A percentile compares a stretch with the other conserved stretches of the same genome.
These are phyloP conservation scores for Oreochromis tanganicae DNA, from an alignment of 2,113 vertebrate species.

Conservation along the genomic window DNA sequence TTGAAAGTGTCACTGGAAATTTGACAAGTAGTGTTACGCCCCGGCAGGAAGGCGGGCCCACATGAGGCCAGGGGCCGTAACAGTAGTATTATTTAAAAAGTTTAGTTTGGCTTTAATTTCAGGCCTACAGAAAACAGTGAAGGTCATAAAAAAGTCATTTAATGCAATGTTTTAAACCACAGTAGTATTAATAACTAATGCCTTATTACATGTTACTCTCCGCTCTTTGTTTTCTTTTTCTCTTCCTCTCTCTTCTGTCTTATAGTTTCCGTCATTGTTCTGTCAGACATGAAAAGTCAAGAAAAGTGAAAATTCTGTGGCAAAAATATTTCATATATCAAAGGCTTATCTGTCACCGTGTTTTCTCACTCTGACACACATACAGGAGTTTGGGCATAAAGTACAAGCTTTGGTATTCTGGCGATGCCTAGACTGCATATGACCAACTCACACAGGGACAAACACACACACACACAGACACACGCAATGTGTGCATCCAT, in stretches of 20 bases:
- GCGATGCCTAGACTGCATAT: conserved; percentile 81
- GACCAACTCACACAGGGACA: conserved; percentile 49
- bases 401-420: conserved; percentile 37
- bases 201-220: background rate
- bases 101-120: background rate
- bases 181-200: background rate
- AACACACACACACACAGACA: conserved; percentile 1
- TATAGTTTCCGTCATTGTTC: background rate
- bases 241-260: background rate
- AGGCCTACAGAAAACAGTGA: background rate
- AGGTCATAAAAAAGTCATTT: background rate
- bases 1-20: background rate
- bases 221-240: background rate
- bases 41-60: no score
- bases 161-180: background rate
- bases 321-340: conserved; percentile 3
- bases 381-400: conserved; percentile 32
- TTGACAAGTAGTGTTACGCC: background rate
- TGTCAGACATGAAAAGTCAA: conserved; percentile 8
- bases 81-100: background rate
- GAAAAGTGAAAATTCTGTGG: background rate
- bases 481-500: conserved; percentile 37
- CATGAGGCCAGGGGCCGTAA: no score
- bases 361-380: conserved; percentile 45
- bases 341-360: conserved; percentile 28